phyloP scores from a whole-genome alignment of 2,888 invertebrate genomes.

The Melinaea menophilus region DNA sequence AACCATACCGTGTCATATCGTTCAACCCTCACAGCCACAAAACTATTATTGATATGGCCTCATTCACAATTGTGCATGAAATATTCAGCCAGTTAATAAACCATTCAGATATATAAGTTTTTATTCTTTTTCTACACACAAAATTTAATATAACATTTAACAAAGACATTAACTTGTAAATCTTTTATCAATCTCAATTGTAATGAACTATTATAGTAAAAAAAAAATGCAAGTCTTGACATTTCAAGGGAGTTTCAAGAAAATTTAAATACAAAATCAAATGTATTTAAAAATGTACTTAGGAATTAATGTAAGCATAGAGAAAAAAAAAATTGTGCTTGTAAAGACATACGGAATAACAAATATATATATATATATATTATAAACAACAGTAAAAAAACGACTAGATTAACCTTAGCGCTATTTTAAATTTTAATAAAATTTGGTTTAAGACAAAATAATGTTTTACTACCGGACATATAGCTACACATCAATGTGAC shows the following conservation, averaged over 20 bases:
- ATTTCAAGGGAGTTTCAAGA: not conserved
- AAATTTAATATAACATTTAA: not conserved
- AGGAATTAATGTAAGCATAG: not conserved
- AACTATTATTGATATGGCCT: not conserved
- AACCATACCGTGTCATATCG: not conserved
- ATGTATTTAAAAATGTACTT: not conserved
- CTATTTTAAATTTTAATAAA: not conserved
- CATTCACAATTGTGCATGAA: too few species aligned
- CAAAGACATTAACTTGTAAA: not conserved
- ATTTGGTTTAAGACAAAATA: not conserved
- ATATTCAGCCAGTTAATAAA: too few species aligned
- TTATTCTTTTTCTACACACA: not conserved
- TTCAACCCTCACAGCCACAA: not conserved
- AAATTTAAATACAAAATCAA: not conserved
- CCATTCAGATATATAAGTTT: too few species aligned
- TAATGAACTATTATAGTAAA: not conserved
- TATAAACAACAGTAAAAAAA: not conserved
- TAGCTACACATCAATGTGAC: slow-evolving; percentile 1
- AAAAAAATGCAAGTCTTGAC: not conserved
- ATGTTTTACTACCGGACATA: too few species aligned
- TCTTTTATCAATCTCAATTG: not conserved
- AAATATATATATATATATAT: not conserved
- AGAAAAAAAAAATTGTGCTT: not conserved
- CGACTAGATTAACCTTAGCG: slow-evolving; percentile 2
- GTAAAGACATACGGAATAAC: not conserved